A percentile compares a stretch with the other conserved stretches of the same genome.
Evolutionary conservation across 35 echinoderm and acorn worm species (phyloP).

Genomic region (Apostichopus parvimensis): DNA sequence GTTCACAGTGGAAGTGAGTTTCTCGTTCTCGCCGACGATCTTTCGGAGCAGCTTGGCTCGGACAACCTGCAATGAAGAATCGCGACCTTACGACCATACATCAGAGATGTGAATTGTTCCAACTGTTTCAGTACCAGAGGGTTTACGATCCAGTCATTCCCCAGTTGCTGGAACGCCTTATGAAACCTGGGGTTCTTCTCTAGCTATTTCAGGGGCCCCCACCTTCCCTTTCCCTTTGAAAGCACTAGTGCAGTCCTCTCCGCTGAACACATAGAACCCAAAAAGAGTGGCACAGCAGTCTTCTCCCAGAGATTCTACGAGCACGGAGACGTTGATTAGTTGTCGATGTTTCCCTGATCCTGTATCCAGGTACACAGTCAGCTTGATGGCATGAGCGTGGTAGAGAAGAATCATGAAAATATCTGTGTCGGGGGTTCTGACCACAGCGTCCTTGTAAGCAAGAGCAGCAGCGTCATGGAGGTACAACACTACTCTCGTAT

Average conservation of each 20-base stretch:
- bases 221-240: slow-evolving; percentile 78
- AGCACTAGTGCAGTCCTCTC: slow-evolving; percentile 68
- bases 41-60: slow-evolving; percentile 16
- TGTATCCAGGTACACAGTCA: not conserved
- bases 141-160: slow-evolving; percentile 54
- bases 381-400: slow-evolving; percentile 47
- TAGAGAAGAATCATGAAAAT: slow-evolving; percentile 73
- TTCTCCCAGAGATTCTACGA: slow-evolving; percentile 52
- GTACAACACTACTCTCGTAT: slow-evolving; percentile 66
- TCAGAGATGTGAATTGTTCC: slow-evolving; percentile 68
- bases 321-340: slow-evolving; percentile 65
- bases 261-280: slow-evolving; percentile 68
- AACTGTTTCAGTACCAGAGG: slow-evolving; percentile 46
- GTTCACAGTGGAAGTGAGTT: slow-evolving; percentile 56
- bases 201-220: slow-evolving; percentile 68
- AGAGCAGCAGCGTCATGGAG: slow-evolving; percentile 59
- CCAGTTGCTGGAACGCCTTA: slow-evolving; percentile 61
- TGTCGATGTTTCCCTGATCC: slow-evolving; percentile 38
- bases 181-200: slow-evolving; percentile 68
- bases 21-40: slow-evolving; percentile 54
- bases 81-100: slow-evolving; percentile 62
- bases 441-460: slow-evolving; percentile 26
- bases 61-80: slow-evolving; percentile 25
- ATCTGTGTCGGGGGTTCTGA: slow-evolving; percentile 21
- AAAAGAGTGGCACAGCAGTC: slow-evolving; percentile 44